phyloP scores from a whole-genome alignment of 2,888 invertebrate genomes.

The Plusia festucae region DNA sequence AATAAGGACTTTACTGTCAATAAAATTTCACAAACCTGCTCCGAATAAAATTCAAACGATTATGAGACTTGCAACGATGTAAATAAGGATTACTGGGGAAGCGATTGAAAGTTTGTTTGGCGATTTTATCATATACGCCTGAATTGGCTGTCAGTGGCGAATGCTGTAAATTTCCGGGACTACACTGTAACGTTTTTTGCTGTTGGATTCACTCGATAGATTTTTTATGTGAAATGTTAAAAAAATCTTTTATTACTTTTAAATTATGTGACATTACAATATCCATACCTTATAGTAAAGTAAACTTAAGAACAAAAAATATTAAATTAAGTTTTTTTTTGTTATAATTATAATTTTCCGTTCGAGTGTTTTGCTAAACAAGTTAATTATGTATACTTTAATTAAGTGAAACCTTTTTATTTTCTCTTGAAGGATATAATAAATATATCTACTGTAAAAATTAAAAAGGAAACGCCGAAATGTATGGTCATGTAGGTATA shows the following conservation, averaged over 20 bases:
- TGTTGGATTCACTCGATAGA: constrained; percentile 46
- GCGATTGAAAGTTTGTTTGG: constrained; percentile 53
- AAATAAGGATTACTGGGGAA: constrained; percentile 50
- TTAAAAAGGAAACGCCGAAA: too few relatives aligned
- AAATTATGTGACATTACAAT: not conserved
- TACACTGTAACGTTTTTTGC: constrained; percentile 62
- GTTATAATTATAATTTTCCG: too few relatives aligned
- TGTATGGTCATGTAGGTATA: too few relatives aligned
- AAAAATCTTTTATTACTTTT: constrained; percentile 13
- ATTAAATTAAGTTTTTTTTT: too few relatives aligned
- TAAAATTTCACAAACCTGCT: constrained; percentile 35
- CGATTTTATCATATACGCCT: constrained; percentile 73
- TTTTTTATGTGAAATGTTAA: constrained; percentile 40
- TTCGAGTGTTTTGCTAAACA: too few relatives aligned
- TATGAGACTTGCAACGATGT: constrained; percentile 55
- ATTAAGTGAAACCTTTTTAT: too few relatives aligned
- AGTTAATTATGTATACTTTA: too few relatives aligned
- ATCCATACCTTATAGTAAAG: too few relatives aligned
- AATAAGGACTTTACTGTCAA: constrained; percentile 42
- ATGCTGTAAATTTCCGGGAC: constrained; percentile 73
- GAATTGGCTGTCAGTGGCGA: constrained; percentile 71
- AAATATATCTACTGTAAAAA: too few relatives aligned
- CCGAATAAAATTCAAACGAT: constrained; percentile 45
- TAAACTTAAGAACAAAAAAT: too few relatives aligned
- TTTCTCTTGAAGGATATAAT: too few relatives aligned